Evolutionary conservation across 1,140 invertebrate genomes (phyloP), one percentile per base, ranked within the genome.

Genomic region (Aphelenchoides avenae): DNA sequence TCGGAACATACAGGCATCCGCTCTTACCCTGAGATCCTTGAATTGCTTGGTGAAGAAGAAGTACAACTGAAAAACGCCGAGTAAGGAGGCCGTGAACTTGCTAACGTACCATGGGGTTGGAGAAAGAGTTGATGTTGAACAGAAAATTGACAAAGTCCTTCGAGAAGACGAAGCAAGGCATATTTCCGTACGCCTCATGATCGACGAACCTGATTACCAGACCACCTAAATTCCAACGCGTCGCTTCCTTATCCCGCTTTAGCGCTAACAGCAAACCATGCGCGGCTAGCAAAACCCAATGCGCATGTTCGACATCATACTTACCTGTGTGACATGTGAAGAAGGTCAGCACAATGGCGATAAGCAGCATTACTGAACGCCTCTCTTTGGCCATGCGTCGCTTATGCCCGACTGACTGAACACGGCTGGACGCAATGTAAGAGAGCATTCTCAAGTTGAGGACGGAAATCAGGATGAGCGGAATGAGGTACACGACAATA

Each of bases 41-140:
- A 73, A 73, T 49, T 75, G 73, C 36, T 71, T 70, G 20, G 71
- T 73, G 51, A 73, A 73, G 34, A 73, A 62, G 63, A 73, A 73
- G 49, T 73, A 73, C 1, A 73, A 49, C 66, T 70, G 46, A 33
- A 70, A 58, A 1, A 41, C 18, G 27, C 5, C 7, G 7, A 27
- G 22, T 20, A 15, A n/a, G 6, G 20, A 20, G 34, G 50, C 18
- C 34, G 18, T 36, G 18, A 36, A 36, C 13, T 18, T 36, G 13
- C 11, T 36, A 13, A 36, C 56, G 30, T 26, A 70, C 68, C 71
- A 74, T 68, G 36, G 71, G 71, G 53, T 74, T 74, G 13, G 66
- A 61, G 33, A 74, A 71, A 3, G 70, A 74, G 33, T 74, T 76
- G 18, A 74, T 53, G 57, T 74, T 74, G 51, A 74, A 74, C 13